Percentiles rank a stretch among this genome's conserved stretches.
Conservation (phyloP, 2,113 vertebrate genomes). For the Rhinichthys klamathensis region DNA sequence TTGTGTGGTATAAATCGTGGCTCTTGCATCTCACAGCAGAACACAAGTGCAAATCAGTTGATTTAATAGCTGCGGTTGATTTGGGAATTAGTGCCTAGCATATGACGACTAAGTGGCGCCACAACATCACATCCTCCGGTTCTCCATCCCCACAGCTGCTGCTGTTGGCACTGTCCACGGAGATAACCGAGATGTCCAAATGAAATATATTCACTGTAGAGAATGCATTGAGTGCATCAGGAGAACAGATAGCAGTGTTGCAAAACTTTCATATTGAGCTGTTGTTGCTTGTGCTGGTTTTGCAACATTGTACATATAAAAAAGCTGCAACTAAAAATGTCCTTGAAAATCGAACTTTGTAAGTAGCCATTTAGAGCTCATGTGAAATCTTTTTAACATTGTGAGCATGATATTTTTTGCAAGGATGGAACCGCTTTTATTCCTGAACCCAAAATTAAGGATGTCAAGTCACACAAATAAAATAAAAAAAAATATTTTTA, state of each 20-base stretch:
- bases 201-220: conserved; percentile 27
- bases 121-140: conserved; percentile 14
- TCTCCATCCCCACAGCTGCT: conserved; percentile 63
- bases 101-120: conserved; percentile 29
- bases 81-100: conserved; percentile 28
- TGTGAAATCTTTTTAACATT: neutral
- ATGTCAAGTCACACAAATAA: neutral
- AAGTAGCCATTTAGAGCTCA: too few relatives aligned
- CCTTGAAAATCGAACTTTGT: too few relatives aligned
- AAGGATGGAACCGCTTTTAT: neutral
- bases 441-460: neutral
- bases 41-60: conserved; percentile 29
- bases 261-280: neutral
- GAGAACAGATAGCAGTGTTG: neutral
- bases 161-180: conserved; percentile 51
- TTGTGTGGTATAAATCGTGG: conserved; percentile 23
- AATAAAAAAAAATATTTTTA: neutral
- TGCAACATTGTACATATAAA: neutral
- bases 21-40: conserved; percentile 6
- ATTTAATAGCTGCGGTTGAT: conserved; percentile 35
- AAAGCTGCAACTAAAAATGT: too few relatives aligned
- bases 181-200: conserved; percentile 32
- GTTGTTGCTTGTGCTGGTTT: neutral
- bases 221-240: neutral
- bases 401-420: conserved; percentile 1